Conservation (phyloP, 2,888 invertebrate species). For the Icerya purchasi region DNA sequence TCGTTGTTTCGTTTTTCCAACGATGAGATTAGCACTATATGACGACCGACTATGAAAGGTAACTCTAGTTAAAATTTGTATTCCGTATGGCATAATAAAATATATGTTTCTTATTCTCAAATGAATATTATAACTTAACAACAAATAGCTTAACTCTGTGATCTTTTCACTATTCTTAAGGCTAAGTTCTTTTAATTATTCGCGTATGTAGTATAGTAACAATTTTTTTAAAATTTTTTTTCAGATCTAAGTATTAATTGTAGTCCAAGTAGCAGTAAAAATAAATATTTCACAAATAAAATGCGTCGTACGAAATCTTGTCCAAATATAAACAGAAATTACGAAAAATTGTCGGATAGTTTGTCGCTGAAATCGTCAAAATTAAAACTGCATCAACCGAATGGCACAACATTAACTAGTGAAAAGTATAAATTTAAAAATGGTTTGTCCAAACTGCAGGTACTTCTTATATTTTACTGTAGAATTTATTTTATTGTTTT, state of each 20-base stretch:
- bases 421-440: not conserved
- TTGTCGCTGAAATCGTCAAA: not conserved
- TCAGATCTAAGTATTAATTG: not conserved
- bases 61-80: too few relatives aligned
- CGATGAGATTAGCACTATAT: too few relatives aligned
- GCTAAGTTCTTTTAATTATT: too few relatives aligned
- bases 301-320: constrained; percentile 42
- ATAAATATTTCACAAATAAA: constrained; percentile 18
- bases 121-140: too few relatives aligned
- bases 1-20: too few relatives aligned
- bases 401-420: not conserved
- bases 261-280: not conserved
- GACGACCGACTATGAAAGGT: too few relatives aligned
- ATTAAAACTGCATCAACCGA: not conserved
- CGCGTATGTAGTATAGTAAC: too few relatives aligned
- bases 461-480: not conserved
- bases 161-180: too few relatives aligned
- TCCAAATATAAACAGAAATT: constrained; percentile 31
- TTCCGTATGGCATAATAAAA: too few relatives aligned
- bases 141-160: too few relatives aligned
- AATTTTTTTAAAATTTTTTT: too few relatives aligned
- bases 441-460: not conserved
- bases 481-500: not conserved
- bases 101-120: too few relatives aligned
- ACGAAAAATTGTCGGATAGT: constrained; percentile 7